These are phyloP conservation scores for Antechinus flavipes DNA, from an alignment of 2,113 vertebrate species.

Conservation along the genomic window DNA sequence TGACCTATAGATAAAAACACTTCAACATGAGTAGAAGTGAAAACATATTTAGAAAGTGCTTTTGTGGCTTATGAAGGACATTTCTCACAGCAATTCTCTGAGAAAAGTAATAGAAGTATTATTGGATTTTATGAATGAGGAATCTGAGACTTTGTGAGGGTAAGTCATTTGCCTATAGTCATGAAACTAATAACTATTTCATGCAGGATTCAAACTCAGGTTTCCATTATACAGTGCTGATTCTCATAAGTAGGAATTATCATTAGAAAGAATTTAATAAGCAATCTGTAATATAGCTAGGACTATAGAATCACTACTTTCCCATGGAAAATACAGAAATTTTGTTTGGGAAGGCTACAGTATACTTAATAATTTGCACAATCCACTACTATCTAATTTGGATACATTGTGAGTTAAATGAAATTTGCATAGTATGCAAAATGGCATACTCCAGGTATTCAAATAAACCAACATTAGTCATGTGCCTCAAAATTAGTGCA, in stretches of 20 bases:
- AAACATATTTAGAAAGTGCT: not conserved
- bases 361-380: not conserved
- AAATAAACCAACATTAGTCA: not conserved
- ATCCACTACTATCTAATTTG: not conserved
- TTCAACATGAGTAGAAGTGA: not conserved
- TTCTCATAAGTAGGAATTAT: not conserved
- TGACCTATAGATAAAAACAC: constrained; percentile 5
- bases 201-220: not conserved
- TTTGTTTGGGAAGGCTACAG: not conserved
- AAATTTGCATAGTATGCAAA: not conserved
- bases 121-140: not conserved
- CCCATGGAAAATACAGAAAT: not conserved
- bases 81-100: not conserved
- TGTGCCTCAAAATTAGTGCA: not conserved
- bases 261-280: not conserved
- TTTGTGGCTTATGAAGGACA: not conserved
- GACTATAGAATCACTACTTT: not conserved
- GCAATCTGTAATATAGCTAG: not conserved
- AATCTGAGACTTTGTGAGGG: not conserved
- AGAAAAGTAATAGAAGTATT: not conserved
- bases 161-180: not conserved
- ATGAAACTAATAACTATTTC: not conserved
- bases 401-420: not conserved
- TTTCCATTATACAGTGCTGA: not conserved
- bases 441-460: not conserved